Conservation (phyloP, 2,113 vertebrate species). For the Xerus inauris region DNA sequence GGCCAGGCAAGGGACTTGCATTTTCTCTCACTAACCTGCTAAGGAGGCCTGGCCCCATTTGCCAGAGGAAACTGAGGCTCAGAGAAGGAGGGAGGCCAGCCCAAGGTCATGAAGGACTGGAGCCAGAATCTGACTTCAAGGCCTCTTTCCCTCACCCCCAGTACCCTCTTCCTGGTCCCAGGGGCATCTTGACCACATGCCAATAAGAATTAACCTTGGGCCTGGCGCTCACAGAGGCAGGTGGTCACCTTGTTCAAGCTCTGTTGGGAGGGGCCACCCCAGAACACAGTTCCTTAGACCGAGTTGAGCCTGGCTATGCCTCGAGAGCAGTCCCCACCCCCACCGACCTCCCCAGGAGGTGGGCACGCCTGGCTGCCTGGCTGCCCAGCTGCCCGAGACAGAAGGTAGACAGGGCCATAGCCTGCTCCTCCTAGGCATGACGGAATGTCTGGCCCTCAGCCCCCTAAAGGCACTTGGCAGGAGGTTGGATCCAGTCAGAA, state of each 20-base stretch:
- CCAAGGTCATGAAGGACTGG: neutral
- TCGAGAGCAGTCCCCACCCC: neutral
- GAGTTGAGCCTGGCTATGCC: neutral
- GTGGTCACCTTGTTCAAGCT: neutral
- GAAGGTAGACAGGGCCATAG: neutral
- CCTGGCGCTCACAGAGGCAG: neutral
- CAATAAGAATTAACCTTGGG: constrained; percentile 40
- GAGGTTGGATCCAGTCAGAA: neutral
- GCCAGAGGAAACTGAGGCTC: neutral
- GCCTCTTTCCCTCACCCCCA: neutral
- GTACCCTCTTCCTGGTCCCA: neutral
- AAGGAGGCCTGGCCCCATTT: neutral
- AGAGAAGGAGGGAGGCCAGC: neutral
- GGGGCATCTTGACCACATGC: neutral
- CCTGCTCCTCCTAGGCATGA: constrained; percentile 42
- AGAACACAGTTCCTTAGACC: neutral
- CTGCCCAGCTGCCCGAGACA: neutral
- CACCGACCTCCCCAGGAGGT: neutral
- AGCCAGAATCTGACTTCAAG: neutral
- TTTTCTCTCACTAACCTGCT: neutral
- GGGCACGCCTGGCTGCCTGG: constrained; percentile 37
- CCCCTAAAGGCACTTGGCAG: neutral
- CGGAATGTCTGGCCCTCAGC: constrained; percentile 64
- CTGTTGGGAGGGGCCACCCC: neutral
- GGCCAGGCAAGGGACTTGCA: neutral